These are phyloP conservation scores for Zapus hudsonius DNA, from an alignment of 2,113 vertebrate species.

Conservation along the genomic window DNA sequence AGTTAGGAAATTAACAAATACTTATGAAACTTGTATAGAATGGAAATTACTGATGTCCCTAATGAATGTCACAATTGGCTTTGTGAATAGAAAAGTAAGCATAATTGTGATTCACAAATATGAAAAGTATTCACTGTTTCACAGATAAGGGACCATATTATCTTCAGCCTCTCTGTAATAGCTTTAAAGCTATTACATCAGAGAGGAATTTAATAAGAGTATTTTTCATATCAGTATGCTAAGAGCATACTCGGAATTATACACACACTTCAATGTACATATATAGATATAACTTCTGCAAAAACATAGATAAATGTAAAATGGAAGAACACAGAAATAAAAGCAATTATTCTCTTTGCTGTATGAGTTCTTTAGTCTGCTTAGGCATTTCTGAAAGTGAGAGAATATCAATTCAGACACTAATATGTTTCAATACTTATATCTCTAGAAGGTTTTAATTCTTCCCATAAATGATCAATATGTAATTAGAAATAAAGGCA, in stretches of 20 bases:
- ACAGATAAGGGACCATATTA: slow-evolving; percentile 6
- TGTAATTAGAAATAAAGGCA: slow-evolving; percentile 1
- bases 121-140: slow-evolving; percentile 8
- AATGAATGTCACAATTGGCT: slow-evolving; percentile 40
- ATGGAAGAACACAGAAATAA: slow-evolving; percentile 55
- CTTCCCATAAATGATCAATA: slow-evolving; percentile 22
- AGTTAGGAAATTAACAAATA: slow-evolving; percentile 16
- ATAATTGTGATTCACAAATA: neutral
- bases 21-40: slow-evolving; percentile 27
- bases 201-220: slow-evolving; percentile 40
- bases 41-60: neutral
- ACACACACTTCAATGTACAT: slow-evolving; percentile 14
- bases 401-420: slow-evolving; percentile 17
- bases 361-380: slow-evolving; percentile 26
- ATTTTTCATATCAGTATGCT: slow-evolving; percentile 23
- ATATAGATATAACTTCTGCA: slow-evolving; percentile 12
- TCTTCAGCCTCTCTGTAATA: neutral
- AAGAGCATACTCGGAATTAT: slow-evolving; percentile 26
- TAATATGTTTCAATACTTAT: slow-evolving; percentile 22
- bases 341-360: slow-evolving; percentile 44
- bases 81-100: slow-evolving; percentile 1
- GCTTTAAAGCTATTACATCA: slow-evolving; percentile 35
- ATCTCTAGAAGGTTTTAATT: slow-evolving; percentile 19
- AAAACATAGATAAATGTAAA: slow-evolving; percentile 52
- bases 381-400: slow-evolving; percentile 54